A percentile compares a stretch with the other conserved stretches of the same genome.
Evolutionary conservation across 1,140 invertebrate genomes (phyloP).

Genomic region (Whitmania pigra): DNA sequence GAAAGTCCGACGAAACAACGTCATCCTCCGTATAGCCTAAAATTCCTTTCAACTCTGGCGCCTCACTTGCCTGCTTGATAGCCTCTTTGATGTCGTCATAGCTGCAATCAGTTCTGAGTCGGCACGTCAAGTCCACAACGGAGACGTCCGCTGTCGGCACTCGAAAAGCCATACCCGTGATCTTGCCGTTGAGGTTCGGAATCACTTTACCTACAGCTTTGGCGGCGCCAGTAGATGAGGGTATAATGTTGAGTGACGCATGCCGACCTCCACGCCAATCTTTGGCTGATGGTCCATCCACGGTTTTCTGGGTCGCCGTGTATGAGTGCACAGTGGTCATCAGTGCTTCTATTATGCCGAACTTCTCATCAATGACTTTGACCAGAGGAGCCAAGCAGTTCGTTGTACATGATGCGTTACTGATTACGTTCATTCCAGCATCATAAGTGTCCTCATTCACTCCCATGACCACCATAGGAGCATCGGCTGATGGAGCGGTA

Average conservation of each 20-base stretch:
- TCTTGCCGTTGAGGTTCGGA: slow-evolving; percentile 42
- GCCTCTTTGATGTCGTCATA: slow-evolving; percentile 81
- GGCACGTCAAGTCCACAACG: slow-evolving; percentile 81
- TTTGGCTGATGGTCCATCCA: slow-evolving; percentile 87
- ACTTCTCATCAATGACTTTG: slow-evolving; percentile 87
- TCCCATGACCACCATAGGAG: slow-evolving; percentile 91
- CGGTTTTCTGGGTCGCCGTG: slow-evolving; percentile 95
- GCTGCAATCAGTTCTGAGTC: slow-evolving; percentile 49
- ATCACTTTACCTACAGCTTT: slow-evolving; percentile 50
- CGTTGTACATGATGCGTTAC: slow-evolving; percentile 93
- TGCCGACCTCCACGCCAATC: slow-evolving; percentile 88
- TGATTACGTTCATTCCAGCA: slow-evolving; percentile 40
- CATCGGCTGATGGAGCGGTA: slow-evolving; percentile 90
- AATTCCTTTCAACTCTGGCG: slow-evolving; percentile 67
- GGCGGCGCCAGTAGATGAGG: slow-evolving; percentile 89
- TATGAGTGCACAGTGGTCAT: slow-evolving; percentile 99
- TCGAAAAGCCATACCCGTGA: slow-evolving; percentile 97
- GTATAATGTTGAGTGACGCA: slow-evolving; percentile 91
- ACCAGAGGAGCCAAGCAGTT: slow-evolving; percentile 95
- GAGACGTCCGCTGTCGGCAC: slow-evolving; percentile 90
- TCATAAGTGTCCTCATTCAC: slow-evolving; percentile 80
- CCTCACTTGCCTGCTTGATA: slow-evolving; percentile 64
- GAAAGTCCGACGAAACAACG: slow-evolving; percentile 80
- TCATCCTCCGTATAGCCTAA: slow-evolving; percentile 85
- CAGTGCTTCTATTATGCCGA: slow-evolving; percentile 83